These are phyloP conservation scores for Guaruba guarouba DNA, from an alignment of 2,113 vertebrate species.

Conservation along the genomic window DNA sequence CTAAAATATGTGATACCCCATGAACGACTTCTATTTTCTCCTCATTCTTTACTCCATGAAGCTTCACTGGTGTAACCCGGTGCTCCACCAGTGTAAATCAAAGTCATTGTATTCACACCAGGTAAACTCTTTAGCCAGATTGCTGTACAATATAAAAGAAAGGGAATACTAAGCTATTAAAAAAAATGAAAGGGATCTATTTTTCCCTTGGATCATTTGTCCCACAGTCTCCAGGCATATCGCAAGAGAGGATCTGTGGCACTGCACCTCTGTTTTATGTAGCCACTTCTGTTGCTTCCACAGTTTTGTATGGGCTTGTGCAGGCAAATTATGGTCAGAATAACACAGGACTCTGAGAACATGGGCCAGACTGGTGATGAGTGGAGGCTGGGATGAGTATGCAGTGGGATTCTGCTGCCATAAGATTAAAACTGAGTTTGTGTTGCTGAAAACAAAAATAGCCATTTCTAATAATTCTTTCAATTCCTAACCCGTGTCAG, in stretches of 20 bases:
- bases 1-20: background rate
- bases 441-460: background rate
- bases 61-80: background rate
- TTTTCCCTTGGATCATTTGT: background rate
- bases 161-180: background rate
- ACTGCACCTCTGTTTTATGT: background rate
- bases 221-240: background rate
- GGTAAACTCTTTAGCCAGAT: background rate
- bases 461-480: background rate
- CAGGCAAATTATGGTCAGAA: background rate
- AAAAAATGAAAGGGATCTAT: rapidly evolving
- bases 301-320: background rate
- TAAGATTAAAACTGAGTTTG: background rate
- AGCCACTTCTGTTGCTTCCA: background rate
- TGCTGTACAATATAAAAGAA: background rate
- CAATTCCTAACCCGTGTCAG: background rate
- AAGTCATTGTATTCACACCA: background rate
- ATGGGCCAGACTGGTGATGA: background rate
- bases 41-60: background rate
- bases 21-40: background rate
- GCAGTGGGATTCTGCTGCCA: background rate
- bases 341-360: background rate
- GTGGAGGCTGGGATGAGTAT: background rate
- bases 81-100: background rate
- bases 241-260: background rate